Evolutionary conservation across 2,888 invertebrate species (phyloP), one percentile per base, ranked within the genome.

Genomic region (Aricia artaxerxes): DNA sequence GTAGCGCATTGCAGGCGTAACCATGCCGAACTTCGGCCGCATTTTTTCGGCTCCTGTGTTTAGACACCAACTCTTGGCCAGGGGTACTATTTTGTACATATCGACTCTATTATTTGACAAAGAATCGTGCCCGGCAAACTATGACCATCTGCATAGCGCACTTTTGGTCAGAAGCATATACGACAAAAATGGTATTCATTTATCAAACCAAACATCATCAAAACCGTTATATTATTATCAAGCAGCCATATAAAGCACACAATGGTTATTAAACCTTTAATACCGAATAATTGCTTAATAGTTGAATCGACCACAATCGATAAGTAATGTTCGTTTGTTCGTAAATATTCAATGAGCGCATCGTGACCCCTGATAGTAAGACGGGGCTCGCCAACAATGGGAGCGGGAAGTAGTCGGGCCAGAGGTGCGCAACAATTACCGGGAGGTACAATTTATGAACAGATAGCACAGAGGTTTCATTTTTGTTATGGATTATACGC

Each of bases 351-450:
- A 85, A 85, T 85, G 85, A 84, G 83, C 82, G 83, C 84, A 83
- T 83, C 83, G 83, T 84, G 85, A 85, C 84, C 83, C 84, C 84
- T 84, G 85, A 82, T 84, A 83, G 82, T 80, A 80, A 81, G 69
- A 81, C 82, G 79, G 79, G 82, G 75, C 81, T 81, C 81, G 78
- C 81, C 81, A 82, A 91, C 90, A 91, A 90, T 90, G 85, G 88
- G 84, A 86, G 90, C 90, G 87, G 88, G 87, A 89, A 91, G 91
- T 90, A 91, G 92, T 89, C 83, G 85, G 87, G 90, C 85, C 87
- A 88, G 88, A 88, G 90, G 91, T 89, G 89, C 87, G 88, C 87
- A 88, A 88, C 90, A 89, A 88, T 90, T 90, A 89, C 81, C 79
- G 53, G 73, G 69, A 16, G 83, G 84, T 73, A 0, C 83, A 88